phyloP scores from a whole-genome alignment of 1,140 invertebrate genomes.

The Lordiphosa mommai region DNA sequence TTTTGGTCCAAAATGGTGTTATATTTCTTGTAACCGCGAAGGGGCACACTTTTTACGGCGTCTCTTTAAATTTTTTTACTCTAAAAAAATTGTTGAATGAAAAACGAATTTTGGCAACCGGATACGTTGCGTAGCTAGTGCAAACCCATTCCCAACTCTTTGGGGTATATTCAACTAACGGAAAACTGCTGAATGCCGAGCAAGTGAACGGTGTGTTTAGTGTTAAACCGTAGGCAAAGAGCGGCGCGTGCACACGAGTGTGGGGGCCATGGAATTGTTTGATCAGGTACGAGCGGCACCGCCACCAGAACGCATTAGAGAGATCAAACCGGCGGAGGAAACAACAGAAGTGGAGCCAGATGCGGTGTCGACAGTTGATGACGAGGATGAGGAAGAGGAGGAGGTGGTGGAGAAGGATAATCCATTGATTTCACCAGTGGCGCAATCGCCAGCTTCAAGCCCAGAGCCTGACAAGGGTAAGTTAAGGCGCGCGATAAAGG shows the following conservation, averaged over 20 bases:
- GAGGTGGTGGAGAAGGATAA: background rate
- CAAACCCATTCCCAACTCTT: no score
- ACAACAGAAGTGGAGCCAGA: background rate
- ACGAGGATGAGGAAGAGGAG: background rate
- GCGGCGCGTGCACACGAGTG: background rate
- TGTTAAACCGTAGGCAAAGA: conserved; percentile 8
- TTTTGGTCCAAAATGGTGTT: no score
- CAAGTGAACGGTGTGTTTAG: background rate
- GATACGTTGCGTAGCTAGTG: background rate
- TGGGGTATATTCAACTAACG: background rate
- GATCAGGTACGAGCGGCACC: conserved; percentile 52
- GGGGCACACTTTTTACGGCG: conserved; percentile 1
- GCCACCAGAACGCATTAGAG: conserved; percentile 34
- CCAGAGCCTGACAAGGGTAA: background rate
- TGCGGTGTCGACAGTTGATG: no score
- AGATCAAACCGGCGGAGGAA: background rate
- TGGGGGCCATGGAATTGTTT: conserved; percentile 48
- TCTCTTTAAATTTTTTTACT: conserved; percentile 2
- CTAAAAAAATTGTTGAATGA: conserved; percentile 6
- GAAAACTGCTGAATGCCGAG: no score
- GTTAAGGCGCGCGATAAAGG: no score
- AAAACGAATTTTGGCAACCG: conserved; percentile 9
- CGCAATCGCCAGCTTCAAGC: background rate
- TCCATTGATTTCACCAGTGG: background rate
- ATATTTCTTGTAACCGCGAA: no score